phyloP scores from a whole-genome alignment of 2,888 invertebrate genomes.

The Aproaerema taeniolella region DNA sequence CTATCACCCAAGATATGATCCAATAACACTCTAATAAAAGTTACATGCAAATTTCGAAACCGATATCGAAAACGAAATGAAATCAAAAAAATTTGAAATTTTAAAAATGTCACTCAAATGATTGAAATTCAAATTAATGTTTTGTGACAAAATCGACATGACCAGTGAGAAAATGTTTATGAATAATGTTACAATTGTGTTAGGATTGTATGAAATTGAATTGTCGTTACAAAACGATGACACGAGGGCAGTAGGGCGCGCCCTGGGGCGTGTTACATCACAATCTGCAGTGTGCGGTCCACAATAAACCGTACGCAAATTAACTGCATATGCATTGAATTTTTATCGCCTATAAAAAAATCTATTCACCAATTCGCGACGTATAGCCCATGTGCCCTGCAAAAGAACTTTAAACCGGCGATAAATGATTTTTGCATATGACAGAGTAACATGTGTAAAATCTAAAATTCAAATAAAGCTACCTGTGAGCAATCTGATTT shows the following conservation, averaged over 20 bases:
- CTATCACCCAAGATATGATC: conserved; percentile 67
- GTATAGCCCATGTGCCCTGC: conserved; percentile 57
- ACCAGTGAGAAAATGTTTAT: conserved; percentile 55
- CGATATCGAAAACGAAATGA: conserved; percentile 45
- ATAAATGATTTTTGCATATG: conserved; percentile 76
- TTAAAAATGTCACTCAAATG: conserved; percentile 37
- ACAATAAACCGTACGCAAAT: conserved; percentile 71
- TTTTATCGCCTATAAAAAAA: conserved; percentile 70
- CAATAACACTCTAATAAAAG: conserved; percentile 52
- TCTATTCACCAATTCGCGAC: conserved; percentile 62
- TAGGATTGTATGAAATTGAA: conserved; percentile 51
- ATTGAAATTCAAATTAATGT: conserved; percentile 58
- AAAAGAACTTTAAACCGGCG: conserved; percentile 64
- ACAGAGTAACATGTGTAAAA: conserved; percentile 59
- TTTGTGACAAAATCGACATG: conserved; percentile 47
- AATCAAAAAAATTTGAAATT: conserved; percentile 24
- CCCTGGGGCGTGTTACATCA: conserved; percentile 49
- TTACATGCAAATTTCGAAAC: conserved; percentile 63
- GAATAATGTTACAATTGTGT: conserved; percentile 49
- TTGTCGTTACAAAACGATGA: conserved; percentile 51
- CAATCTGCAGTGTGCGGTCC: conserved; percentile 62
- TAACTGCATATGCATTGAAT: conserved; percentile 61
- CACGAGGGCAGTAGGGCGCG: conserved; percentile 69
- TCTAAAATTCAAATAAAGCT: conserved; percentile 47
- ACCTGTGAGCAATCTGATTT: conserved; percentile 34